phyloP scores from a whole-genome alignment of 2,113 vertebrate genomes.

The Macroglossus sobrinus region DNA sequence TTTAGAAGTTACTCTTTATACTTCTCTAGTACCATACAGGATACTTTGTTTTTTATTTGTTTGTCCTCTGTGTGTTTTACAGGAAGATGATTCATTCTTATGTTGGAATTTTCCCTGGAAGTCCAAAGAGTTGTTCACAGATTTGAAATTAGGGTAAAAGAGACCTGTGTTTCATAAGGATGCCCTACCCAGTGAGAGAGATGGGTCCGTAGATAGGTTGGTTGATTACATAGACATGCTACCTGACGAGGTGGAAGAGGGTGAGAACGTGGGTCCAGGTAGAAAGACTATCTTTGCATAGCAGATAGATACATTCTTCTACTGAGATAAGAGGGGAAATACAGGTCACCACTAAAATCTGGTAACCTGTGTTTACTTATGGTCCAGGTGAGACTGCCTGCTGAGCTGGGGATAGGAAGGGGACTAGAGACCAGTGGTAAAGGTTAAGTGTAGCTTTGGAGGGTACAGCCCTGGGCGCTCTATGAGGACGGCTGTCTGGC shows the following conservation, averaged over 20 bases:
- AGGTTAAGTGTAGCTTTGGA: not conserved
- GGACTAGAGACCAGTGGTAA: not conserved
- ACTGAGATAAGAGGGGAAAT: not conserved
- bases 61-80: not conserved
- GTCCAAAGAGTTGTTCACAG: not conserved
- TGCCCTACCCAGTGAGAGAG: not conserved
- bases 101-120: not conserved
- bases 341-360: not conserved
- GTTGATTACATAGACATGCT: not conserved
- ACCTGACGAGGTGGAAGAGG: not conserved
- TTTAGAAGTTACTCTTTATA: not conserved
- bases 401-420: not conserved
- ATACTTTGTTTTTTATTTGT: not conserved
- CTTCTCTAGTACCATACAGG: not conserved
- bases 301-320: not conserved
- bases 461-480: not conserved
- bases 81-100: not conserved
- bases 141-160: not conserved
- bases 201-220: not conserved
- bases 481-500: not conserved
- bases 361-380: not conserved
- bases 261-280: not conserved
- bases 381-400: not conserved
- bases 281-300: not conserved
- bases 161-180: not conserved